Evolutionary conservation across 1,140 invertebrate species (phyloP), one percentile per base, ranked within the genome.

Genomic region (Rhyzopertha dominica): DNA sequence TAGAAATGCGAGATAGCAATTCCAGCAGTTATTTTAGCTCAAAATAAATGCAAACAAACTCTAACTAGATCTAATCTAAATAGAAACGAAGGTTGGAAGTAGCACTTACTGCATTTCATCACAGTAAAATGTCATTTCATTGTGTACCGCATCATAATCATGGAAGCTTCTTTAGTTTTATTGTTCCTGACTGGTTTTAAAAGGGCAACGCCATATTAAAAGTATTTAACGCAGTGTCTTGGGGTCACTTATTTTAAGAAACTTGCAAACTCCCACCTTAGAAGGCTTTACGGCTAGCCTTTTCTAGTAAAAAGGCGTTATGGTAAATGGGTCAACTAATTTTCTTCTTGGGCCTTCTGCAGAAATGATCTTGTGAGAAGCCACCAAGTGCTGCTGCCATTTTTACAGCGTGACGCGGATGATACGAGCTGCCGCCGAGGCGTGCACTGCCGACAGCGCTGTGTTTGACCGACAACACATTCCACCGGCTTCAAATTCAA

Each of bases 331-430:
- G 72, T 73, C 72, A 73, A 72, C 71, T 74, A 62, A 66, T 66
- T 70, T 70, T 73, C 67, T 73, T 71, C 62, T 69, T 73, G 43
- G 70, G 64, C 51, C 68, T 62, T 51, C 65, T 66, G 56, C 63
- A 67, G 58, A 65, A 68, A 69, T 69, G 62, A 66, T 68, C 63
- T 57, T 65, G 65, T 56, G 63, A 59, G 55, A 61, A 63, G 47
- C 62, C 48, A 46, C 59, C 54, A 47, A 55, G 34, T 43, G 59
- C 43, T 53, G 67, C 60, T 67, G 71, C 71, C 72, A 74, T 74
- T 72, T 70, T 70, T 69, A 70, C 59, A 59, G 58, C 55, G 59
- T 57, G 56, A 59, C 47, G 61, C 41, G 23, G 40, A 43, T 44
- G 12, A 30, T 26, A 16, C 30, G 38, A 29, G 39, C 17, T 31